Evolutionary conservation across 1,140 invertebrate species (phyloP).

Genomic region (Anadara kagoshimensis): DNA sequence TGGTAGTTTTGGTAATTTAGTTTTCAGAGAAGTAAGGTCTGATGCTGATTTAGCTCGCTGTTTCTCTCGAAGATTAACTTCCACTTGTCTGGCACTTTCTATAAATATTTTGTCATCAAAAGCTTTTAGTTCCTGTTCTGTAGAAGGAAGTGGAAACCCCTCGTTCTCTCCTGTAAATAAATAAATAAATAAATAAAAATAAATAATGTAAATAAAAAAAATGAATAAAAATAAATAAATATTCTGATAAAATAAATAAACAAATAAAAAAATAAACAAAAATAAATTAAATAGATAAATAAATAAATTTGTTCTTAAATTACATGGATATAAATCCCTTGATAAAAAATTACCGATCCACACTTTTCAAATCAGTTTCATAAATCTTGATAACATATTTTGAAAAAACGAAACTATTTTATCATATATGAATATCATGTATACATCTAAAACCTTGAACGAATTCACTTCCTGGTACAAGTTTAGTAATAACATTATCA

Average conservation of each 20-base stretch:
- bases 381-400: too few relatives aligned
- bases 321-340: too few relatives aligned
- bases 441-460: too few relatives aligned
- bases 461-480: too few relatives aligned
- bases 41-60: slow-evolving; percentile 12
- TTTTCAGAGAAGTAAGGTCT: slow-evolving; percentile 19
- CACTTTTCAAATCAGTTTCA: too few relatives aligned
- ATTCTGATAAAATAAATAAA: background rate
- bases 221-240: background rate
- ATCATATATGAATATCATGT: too few relatives aligned
- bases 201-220: background rate
- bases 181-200: background rate
- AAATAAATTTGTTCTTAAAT: too few relatives aligned
- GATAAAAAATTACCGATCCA: too few relatives aligned
- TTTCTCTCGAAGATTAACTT: slow-evolving; percentile 6
- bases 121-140: slow-evolving; percentile 23
- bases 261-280: background rate
- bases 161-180: slow-evolving; percentile 18
- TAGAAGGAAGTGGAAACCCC: slow-evolving; percentile 30
- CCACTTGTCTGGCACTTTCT: slow-evolving; percentile 4
- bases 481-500: too few relatives aligned
- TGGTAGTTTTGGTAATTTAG: too few relatives aligned
- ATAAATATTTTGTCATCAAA: slow-evolving; percentile 35
- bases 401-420: too few relatives aligned
- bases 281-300: too few relatives aligned